These are phyloP conservation scores for Elegia similella DNA, from an alignment of 2,888 invertebrate genomes.

Conservation along the genomic window DNA sequence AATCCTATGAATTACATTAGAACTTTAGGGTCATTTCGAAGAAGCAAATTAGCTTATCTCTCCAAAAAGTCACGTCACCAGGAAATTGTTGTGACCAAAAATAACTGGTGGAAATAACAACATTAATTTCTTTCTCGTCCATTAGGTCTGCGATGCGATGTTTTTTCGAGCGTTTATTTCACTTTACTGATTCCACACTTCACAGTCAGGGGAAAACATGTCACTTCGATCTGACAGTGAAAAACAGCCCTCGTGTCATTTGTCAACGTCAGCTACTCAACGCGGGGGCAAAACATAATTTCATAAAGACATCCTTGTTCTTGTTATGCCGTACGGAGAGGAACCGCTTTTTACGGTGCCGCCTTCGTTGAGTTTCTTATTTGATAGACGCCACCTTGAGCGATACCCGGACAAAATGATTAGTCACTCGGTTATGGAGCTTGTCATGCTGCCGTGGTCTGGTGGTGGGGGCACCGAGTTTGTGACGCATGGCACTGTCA, in stretches of 20 bases:
- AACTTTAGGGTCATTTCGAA: no score
- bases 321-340: slow-evolving; percentile 50
- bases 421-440: neutral
- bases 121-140: slow-evolving; percentile 31
- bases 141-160: slow-evolving; percentile 33
- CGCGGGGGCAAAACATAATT: slow-evolving; percentile 73
- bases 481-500: no score
- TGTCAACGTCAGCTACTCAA: slow-evolving; percentile 76
- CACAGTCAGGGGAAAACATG: slow-evolving; percentile 67
- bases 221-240: slow-evolving; percentile 78
- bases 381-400: slow-evolving; percentile 35
- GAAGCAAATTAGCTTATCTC: neutral
- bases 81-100: slow-evolving; percentile 9
- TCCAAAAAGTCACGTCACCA: slow-evolving; percentile 3
- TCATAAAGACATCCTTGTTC: slow-evolving; percentile 77
- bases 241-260: slow-evolving; percentile 74
- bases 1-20: no score
- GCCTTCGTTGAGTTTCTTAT: slow-evolving; percentile 49
- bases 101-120: slow-evolving; percentile 19
- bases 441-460: neutral
- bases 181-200: slow-evolving; percentile 65
- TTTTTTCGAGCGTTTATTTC: slow-evolving; percentile 56
- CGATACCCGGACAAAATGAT: slow-evolving; percentile 5
- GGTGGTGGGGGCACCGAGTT: no score
- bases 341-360: slow-evolving; percentile 50